Evolutionary conservation across 2,797 vertebrate genomes (phyloP).

Genomic region (Muraenolepis orangiensis): DNA sequence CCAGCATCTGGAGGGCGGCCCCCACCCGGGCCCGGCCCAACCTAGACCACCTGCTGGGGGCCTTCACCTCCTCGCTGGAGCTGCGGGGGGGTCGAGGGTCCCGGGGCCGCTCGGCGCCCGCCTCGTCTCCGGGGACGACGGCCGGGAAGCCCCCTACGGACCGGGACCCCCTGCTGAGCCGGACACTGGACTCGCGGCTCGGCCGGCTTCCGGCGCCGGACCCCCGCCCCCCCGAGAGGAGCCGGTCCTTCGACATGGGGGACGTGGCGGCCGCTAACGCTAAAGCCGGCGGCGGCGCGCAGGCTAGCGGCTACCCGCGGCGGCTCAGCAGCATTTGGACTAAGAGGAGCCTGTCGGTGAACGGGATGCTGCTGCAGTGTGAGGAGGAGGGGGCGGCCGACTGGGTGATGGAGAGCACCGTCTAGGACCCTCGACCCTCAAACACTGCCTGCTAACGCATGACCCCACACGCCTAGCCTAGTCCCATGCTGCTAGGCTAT

Average conservation of each 20-base stretch:
- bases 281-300: slow-evolving; percentile 28
- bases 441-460: neutral
- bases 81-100: slow-evolving; percentile 73
- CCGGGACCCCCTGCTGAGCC: slow-evolving; percentile 87
- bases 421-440: slow-evolving; percentile 37
- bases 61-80: slow-evolving; percentile 87
- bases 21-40: slow-evolving; percentile 79
- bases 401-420: slow-evolving; percentile 92
- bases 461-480: neutral
- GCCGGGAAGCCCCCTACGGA: slow-evolving; percentile 73
- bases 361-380: slow-evolving; percentile 88
- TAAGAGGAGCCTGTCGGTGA: slow-evolving; percentile 91
- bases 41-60: slow-evolving; percentile 88
- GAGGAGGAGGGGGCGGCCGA: slow-evolving; percentile 85
- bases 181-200: slow-evolving; percentile 77
- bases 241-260: slow-evolving; percentile 94
- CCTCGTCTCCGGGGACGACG: slow-evolving; percentile 52
- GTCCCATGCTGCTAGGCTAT: neutral
- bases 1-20: slow-evolving; percentile 80
- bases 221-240: slow-evolving; percentile 87
- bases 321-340: slow-evolving; percentile 90
- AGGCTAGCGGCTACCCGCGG: slow-evolving; percentile 79
- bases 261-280: slow-evolving; percentile 60
- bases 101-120: slow-evolving; percentile 24
- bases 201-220: slow-evolving; percentile 80